phyloP scores from a whole-genome alignment of 2,113 vertebrate species.

The Arothron firmamentum region DNA sequence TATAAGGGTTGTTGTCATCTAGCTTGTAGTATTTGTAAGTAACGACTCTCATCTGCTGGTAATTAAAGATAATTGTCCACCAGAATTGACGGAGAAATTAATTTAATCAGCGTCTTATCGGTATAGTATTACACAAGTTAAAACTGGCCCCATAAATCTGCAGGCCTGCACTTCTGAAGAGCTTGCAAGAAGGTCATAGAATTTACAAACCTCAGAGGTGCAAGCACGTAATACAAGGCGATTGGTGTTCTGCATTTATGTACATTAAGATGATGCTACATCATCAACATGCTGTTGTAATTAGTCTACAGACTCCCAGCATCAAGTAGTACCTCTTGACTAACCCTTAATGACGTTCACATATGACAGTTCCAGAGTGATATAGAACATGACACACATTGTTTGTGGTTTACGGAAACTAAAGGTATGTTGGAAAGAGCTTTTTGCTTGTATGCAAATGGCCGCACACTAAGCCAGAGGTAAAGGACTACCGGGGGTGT shows the following conservation, averaged over 20 bases:
- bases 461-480: not conserved
- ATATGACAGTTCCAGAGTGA: not conserved
- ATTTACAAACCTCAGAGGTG: not conserved
- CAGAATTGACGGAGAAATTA: too few relatives aligned
- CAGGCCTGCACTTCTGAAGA: not conserved
- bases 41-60: too few relatives aligned
- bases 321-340: too few relatives aligned
- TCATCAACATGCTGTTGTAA: too few relatives aligned
- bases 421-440: not conserved
- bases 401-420: not conserved
- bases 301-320: too few relatives aligned
- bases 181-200: not conserved
- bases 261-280: too few relatives aligned
- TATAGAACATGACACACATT: too few relatives aligned
- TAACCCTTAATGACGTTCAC: too few relatives aligned
- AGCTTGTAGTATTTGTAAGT: not conserved
- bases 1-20: not conserved
- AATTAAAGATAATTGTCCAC: too few relatives aligned
- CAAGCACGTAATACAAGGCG: not conserved
- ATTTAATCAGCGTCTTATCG: too few relatives aligned
- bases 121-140: too few relatives aligned
- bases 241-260: too few relatives aligned
- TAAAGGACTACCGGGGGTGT: not conserved
- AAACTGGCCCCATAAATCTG: not conserved
- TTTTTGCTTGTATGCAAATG: not conserved